These are phyloP conservation scores for Octopus bimaculoides DNA, from an alignment of 1,140 invertebrate species.

Conservation along the genomic window DNA sequence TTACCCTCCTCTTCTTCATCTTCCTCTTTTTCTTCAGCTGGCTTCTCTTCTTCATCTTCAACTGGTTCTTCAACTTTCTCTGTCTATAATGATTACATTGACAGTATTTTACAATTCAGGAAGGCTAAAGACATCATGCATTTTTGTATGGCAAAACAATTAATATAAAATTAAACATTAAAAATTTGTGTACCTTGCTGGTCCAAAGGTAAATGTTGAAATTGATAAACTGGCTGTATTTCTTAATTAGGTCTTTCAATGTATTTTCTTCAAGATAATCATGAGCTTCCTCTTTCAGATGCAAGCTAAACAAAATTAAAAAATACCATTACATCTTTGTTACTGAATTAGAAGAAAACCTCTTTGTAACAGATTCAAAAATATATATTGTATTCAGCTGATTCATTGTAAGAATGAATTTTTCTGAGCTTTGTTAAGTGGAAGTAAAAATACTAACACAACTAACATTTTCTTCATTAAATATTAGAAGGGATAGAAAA, in stretches of 20 bases:
- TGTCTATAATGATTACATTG: conserved; percentile 58
- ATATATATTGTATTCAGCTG: not conserved
- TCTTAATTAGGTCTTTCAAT: conserved; percentile 85
- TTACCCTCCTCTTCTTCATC: conserved; percentile 59
- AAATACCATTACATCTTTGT: not conserved
- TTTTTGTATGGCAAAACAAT: no score
- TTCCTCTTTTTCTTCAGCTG: conserved; percentile 57
- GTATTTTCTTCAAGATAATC: conserved; percentile 94
- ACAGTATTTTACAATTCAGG: no score
- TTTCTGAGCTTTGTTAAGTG: no score
- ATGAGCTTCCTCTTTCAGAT: conserved; percentile 94
- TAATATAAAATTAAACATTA: no score
- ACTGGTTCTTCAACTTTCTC: conserved; percentile 63
- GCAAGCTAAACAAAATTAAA: conserved; percentile 64
- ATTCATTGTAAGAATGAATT: no score
- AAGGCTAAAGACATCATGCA: no score
- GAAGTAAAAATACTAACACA: no score
- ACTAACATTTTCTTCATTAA: no score
- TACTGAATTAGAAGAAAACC: not conserved
- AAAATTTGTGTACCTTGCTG: conserved; percentile 66
- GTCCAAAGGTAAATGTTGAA: conserved; percentile 98
- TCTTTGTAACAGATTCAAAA: not conserved
- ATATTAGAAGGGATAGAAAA: no score
- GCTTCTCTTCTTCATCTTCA: conserved; percentile 60
- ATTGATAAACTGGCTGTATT: conserved; percentile 99